Base-by-base conservation (phyloP, 2,888 invertebrate species). In the Lutraria lutraria region DNA sequence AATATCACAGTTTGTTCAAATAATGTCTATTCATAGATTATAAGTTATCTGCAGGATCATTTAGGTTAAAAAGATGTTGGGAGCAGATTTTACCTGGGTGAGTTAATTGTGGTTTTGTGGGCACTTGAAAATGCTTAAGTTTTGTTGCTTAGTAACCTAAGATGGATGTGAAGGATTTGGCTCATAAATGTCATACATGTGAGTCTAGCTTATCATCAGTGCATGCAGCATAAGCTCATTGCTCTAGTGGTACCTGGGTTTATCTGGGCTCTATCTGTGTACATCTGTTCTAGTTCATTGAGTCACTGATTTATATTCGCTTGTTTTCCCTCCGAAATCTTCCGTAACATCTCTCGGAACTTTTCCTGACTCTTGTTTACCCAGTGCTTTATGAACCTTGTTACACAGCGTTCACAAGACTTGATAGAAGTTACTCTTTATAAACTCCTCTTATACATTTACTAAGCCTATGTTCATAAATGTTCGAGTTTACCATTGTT, bases 121-220 rank as follows among this genome's bases (percentile, higher is more conserved):
- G 83, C 72, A 80, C 87, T 88, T 85, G 82, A 85, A 88, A 76
- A 76, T 53, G 52, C n/a, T 85, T 53, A 63, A 84, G 76, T 60
- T 86, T 63, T 29, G 87, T 87, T 87, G 83, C 87, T 87, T 83
- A 60, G 87, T 72, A 80, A 87, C 83, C 43, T n/a, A 21, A 56
- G 85, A 34, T 85, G 63, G 43, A 60, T 60, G 52, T 80, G 76
- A 87, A 56, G 72, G 87, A 82, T 72, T 83, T 76, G 0, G 76
- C 56, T 82, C 87, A 56, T 56, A 87, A 87, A 82, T 72, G 87
- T 76, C 76, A 82, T 54, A 82, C 81, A 87, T 25, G 53, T 54
- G 82, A 54, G 53, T 54, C 31, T 87, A 29, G 82, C 82, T 87
- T 54, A 82, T 79, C 54, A 52, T 63, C 43, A 68, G 63, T 68